phyloP scores from a whole-genome alignment of 2,113 vertebrate species.

The Rattus norvegicus region GRCr8 NC_086022.1:23613001-23613500 shows the following conservation, averaged over 20 bases:
- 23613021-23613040: not conserved
- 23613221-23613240: not conserved
- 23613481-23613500: not conserved
- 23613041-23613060: not conserved
- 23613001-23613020: not conserved
- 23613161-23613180: not conserved
- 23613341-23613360: not conserved
- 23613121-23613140: not conserved
- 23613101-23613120: not conserved
- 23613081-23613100: not conserved
- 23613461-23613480: not conserved
- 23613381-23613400: not conserved
- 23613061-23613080: not conserved
- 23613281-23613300: not conserved
- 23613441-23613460: not conserved
- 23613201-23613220: not conserved
- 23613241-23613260: not conserved
- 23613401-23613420: not conserved
- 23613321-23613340: not conserved
- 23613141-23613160: not conserved
- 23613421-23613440: not conserved
- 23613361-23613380: not conserved
- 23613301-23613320: not conserved
- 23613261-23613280: not conserved
- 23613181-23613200: not conserved